Percentiles rank a stretch among this genome's conserved stretches.
phyloP scores from a whole-genome alignment of 1,140 invertebrate species.

The Pristionchus pacificus region DNA sequence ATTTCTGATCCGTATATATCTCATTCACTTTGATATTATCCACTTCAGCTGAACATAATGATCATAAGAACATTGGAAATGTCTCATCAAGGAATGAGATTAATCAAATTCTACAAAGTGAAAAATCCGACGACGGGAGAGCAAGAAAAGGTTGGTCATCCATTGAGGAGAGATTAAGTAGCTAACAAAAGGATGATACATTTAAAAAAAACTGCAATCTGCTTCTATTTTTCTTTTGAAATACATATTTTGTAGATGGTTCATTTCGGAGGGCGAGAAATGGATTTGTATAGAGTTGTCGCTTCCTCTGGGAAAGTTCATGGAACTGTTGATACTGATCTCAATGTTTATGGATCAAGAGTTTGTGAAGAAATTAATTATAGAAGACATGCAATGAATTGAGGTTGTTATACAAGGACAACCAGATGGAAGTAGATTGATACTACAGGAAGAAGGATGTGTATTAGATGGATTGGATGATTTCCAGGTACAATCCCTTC shows the following conservation, averaged over 20 bases:
- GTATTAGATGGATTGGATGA: constrained; percentile 1
- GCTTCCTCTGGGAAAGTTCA: constrained; percentile 4
- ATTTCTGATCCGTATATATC: not conserved
- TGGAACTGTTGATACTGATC: constrained; percentile 4
- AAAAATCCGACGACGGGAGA: constrained; percentile 7
- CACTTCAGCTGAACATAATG: constrained; percentile 11
- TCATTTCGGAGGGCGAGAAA: constrained; percentile 8
- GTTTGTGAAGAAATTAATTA: not conserved
- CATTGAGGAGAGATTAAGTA: not conserved
- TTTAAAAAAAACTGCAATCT: too few species aligned
- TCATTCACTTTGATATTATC: too few species aligned
- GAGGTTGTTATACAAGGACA: not conserved
- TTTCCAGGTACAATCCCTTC: not conserved
- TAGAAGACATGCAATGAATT: not conserved
- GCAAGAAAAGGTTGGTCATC: constrained; percentile 12
- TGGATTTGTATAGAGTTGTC: constrained; percentile 8
- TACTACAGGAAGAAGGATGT: constrained; percentile 4
- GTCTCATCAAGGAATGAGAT: constrained; percentile 17
- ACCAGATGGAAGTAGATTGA: constrained; percentile 2
- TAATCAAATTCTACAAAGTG: not conserved
- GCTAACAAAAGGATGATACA: not conserved
- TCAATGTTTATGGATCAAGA: constrained; percentile 12
- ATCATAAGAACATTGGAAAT: constrained; percentile 14
- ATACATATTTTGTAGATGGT: constrained; percentile 2
- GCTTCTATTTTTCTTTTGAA: not conserved